Conservation (phyloP, 2,888 invertebrate species). For the Cactoblastis cactorum region DNA sequence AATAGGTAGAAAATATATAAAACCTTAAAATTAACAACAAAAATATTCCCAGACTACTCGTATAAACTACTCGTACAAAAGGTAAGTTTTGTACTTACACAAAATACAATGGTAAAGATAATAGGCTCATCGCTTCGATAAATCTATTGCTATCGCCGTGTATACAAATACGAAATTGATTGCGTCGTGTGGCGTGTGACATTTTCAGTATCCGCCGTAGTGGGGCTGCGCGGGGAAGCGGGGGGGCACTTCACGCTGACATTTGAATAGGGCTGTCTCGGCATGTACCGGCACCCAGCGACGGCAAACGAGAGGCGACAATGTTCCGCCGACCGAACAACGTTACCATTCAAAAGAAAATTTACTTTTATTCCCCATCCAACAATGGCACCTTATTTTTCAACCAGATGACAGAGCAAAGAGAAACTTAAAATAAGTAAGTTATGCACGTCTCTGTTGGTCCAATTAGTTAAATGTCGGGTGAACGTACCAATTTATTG, state of each 20-base stretch:
- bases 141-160: constrained; percentile 63
- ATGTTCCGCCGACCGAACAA: constrained; percentile 70
- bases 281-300: constrained; percentile 73
- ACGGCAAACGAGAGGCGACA: constrained; percentile 73
- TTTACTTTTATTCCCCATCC: constrained; percentile 64
- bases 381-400: constrained; percentile 60
- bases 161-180: constrained; percentile 79
- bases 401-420: constrained; percentile 22
- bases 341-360: constrained; percentile 72
- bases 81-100: background rate
- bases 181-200: constrained; percentile 76
- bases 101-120: constrained; percentile 31
- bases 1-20: background rate
- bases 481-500: constrained; percentile 7
- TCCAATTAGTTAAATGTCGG: constrained; percentile 14
- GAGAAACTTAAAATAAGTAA: constrained; percentile 6
- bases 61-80: constrained; percentile 1
- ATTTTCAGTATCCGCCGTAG: constrained; percentile 56
- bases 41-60: background rate
- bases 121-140: constrained; percentile 54
- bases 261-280: constrained; percentile 77
- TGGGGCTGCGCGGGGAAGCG: constrained; percentile 37
- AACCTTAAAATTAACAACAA: too few species aligned
- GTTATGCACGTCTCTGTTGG: constrained; percentile 9
- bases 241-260: constrained; percentile 63